Evolutionary conservation across 2,797 vertebrate genomes (phyloP).

Genomic region (Kryptolebias ocellatus): DNA sequence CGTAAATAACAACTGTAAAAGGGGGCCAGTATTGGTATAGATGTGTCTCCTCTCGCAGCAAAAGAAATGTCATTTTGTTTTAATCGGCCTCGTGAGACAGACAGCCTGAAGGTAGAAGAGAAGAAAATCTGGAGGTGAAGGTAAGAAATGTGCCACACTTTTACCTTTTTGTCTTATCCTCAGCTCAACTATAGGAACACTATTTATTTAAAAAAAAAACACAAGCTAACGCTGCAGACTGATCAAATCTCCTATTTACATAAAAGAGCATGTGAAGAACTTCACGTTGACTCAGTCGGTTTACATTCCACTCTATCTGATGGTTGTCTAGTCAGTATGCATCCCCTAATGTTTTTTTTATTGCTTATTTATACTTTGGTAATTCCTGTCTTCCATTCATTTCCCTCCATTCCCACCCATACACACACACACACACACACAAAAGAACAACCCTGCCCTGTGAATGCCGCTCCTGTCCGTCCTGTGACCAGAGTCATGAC

Average conservation of each 20-base stretch:
- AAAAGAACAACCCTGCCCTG: constrained; percentile 33
- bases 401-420: constrained; percentile 13
- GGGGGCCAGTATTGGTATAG: not conserved
- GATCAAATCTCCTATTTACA: constrained; percentile 48
- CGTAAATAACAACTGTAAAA: constrained; percentile 30
- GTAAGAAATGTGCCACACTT: constrained; percentile 11
- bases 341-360: not conserved
- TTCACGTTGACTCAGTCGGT: constrained; percentile 17
- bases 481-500: constrained; percentile 64
- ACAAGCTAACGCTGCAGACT: constrained; percentile 21
- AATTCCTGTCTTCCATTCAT: constrained; percentile 10
- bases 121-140: not conserved
- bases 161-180: constrained; percentile 11
- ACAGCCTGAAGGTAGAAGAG: constrained; percentile 29
- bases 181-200: not conserved
- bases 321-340: not conserved
- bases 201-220: constrained; percentile 21
- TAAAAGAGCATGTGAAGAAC: constrained; percentile 20
- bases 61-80: constrained; percentile 25
- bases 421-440: not conserved
- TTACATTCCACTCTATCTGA: constrained; percentile 50
- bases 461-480: constrained; percentile 63
- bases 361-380: constrained; percentile 20
- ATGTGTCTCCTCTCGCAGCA: not conserved
- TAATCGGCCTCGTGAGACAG: constrained; percentile 51